Base-by-base conservation (phyloP, 2,797 vertebrate species). In the Epinephelus malabaricus region DNA sequence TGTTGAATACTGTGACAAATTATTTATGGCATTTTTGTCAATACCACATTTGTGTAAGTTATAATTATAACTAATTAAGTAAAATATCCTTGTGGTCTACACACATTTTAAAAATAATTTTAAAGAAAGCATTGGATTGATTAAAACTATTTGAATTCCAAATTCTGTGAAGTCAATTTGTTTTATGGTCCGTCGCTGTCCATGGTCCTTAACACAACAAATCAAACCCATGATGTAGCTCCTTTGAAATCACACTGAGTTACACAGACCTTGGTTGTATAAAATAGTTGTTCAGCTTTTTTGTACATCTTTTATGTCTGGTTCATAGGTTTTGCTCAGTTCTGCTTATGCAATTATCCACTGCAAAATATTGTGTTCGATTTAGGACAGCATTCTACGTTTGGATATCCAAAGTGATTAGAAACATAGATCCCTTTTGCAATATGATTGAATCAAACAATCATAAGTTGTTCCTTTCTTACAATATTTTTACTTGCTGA, bases 1-100 rank as follows among this genome's bases (percentile, higher is more conserved):
- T 13, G 0, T 0, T 8, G 13, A 21, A 5, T 23, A 8, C 1
- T 2, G 0, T n/a, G 4, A 19, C 2, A 2, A 38, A 3, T 59
- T 38, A n/a, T 38, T 59, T 40, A 3, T 27, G 6, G 23, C 14
- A 27, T 27, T 12, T 18, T 17, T 5, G 15, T 17, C 10, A 38
- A 38, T 21, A 15, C 14, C 1, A 5, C 2, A 19, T 18, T 58
- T 27, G 25, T 3, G 7, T 3, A 17, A 3, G 25, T 7, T 23
- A 23, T 43, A 43, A 58, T 11, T 34, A 19, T 34, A 8, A 34
- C 0, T 17, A 1, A n/a, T n/a, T 59, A 13, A 12, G 1, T 4
- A 27, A 17, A 12, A 40, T 1, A 43, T 15, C 8, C 13, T 6
- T 43, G 9, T 8, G 7, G 6, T 3, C 2, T 61, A 6, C 6